Conservation (phyloP, 2,888 invertebrate genomes). For the Sinotaia quadrata region DNA sequence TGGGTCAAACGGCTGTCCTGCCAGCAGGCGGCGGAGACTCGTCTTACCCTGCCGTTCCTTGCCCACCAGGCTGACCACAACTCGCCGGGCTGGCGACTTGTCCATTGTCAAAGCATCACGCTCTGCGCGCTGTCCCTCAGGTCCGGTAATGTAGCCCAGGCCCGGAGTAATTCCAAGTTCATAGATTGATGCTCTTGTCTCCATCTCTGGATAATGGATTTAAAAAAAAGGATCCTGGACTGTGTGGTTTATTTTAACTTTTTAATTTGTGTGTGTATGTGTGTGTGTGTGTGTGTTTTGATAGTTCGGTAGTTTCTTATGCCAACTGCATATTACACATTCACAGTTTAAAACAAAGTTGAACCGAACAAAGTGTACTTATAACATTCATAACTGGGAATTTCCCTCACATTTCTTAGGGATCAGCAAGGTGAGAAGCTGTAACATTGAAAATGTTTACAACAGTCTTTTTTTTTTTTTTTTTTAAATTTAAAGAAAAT, state of each 20-base stretch:
- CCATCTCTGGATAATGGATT: not conserved
- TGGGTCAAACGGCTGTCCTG: constrained; percentile 42
- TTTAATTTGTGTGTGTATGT: not conserved
- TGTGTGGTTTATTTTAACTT: not conserved
- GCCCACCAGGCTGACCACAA: constrained; percentile 48
- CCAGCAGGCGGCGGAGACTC: constrained; percentile 41
- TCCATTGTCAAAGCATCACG: constrained; percentile 40
- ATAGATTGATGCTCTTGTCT: constrained; percentile 35
- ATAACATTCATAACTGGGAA: too few species aligned
- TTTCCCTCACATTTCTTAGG: too few species aligned
- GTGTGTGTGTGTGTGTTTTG: not conserved
- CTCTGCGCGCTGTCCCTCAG: constrained; percentile 42
- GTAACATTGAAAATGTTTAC: too few species aligned
- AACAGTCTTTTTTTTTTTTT: too few species aligned
- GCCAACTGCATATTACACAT: not conserved
- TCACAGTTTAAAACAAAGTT: too few species aligned
- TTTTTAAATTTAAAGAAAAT: too few species aligned
- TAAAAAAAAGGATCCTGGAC: not conserved
- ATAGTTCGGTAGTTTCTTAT: not conserved
- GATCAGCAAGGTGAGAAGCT: too few species aligned
- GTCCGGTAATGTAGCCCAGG: constrained; percentile 46
- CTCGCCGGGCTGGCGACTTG: constrained; percentile 40
- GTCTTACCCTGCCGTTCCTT: constrained; percentile 48
- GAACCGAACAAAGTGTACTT: not conserved
- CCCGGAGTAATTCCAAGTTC: constrained; percentile 46